Evolutionary conservation across 2,888 invertebrate genomes (phyloP).

Genomic region (Bruchidius siliquastri): DNA sequence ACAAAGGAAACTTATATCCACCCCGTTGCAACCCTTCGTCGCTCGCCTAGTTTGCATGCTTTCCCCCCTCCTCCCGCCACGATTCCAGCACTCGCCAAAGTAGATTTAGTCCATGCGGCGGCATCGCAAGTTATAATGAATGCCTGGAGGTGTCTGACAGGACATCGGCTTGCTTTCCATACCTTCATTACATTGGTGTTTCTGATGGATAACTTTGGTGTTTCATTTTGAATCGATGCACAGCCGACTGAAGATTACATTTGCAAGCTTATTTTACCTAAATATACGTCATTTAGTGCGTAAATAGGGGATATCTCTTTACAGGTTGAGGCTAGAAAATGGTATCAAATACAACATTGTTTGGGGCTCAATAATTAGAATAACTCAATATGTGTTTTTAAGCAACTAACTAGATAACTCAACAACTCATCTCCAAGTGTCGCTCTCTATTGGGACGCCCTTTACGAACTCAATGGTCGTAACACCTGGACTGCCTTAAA

Average conservation of each 20-base stretch:
- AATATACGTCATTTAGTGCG: too few relatives aligned
- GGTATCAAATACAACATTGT: too few relatives aligned
- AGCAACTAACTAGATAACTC: too few relatives aligned
- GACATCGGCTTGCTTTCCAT: not conserved
- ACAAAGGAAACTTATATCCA: not conserved
- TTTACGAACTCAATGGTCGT: too few relatives aligned
- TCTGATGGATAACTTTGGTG: not conserved
- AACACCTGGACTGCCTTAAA: too few relatives aligned
- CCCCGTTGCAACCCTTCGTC: not conserved
- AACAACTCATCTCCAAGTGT: too few relatives aligned
- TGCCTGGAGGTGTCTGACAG: not conserved
- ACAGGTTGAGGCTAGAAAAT: too few relatives aligned
- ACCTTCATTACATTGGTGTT: not conserved
- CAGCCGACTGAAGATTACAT: not conserved
- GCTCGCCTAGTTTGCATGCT: not conserved
- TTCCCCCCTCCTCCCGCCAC: not conserved
- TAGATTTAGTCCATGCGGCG: not conserved
- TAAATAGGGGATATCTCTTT: too few relatives aligned
- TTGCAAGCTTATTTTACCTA: too few relatives aligned
- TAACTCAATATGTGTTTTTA: too few relatives aligned
- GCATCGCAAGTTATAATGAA: not conserved
- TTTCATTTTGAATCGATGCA: not conserved
- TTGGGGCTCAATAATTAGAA: too few relatives aligned
- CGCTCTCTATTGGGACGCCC: too few relatives aligned
- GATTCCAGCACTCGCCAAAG: not conserved